These are phyloP conservation scores for Microchirus variegatus DNA, from an alignment of 2,797 vertebrate species.

Conservation along the genomic window DNA sequence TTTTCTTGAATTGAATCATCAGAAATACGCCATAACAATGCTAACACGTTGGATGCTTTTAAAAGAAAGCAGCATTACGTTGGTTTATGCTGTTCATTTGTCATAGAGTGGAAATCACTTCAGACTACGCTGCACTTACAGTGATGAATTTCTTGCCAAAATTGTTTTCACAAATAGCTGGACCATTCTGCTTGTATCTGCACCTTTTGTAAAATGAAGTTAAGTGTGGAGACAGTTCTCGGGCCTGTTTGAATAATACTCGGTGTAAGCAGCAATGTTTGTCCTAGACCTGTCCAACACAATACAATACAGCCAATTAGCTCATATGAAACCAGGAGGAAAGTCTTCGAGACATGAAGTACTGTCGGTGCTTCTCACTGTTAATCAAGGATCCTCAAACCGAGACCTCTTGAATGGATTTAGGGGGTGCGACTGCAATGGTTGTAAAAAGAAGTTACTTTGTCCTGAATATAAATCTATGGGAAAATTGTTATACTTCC, in stretches of 20 bases:
- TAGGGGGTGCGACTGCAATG: too few relatives aligned
- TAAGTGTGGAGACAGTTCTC: constrained; percentile 44
- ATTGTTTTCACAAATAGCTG: constrained; percentile 42
- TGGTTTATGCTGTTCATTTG: constrained; percentile 35
- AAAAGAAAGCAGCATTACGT: constrained; percentile 7
- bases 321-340: not conserved
- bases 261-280: constrained; percentile 18
- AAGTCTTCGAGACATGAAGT: too few relatives aligned
- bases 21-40: too few relatives aligned
- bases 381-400: too few relatives aligned
- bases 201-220: constrained; percentile 48
- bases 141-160: constrained; percentile 38
- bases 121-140: constrained; percentile 14
- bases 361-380: too few relatives aligned
- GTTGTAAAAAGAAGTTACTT: too few relatives aligned
- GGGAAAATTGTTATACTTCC: too few relatives aligned
- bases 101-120: constrained; percentile 24
- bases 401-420: too few relatives aligned
- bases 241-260: constrained; percentile 38
- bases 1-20: too few relatives aligned
- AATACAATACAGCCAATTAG: not conserved
- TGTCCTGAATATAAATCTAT: too few relatives aligned
- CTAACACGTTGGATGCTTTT: too few relatives aligned
- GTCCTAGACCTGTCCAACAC: constrained; percentile 23
- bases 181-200: constrained; percentile 44